Percentiles rank a stretch among this genome's conserved stretches.
phyloP scores from a whole-genome alignment of 2,888 invertebrate genomes.

The Pristionchus entomophagus region DNA sequence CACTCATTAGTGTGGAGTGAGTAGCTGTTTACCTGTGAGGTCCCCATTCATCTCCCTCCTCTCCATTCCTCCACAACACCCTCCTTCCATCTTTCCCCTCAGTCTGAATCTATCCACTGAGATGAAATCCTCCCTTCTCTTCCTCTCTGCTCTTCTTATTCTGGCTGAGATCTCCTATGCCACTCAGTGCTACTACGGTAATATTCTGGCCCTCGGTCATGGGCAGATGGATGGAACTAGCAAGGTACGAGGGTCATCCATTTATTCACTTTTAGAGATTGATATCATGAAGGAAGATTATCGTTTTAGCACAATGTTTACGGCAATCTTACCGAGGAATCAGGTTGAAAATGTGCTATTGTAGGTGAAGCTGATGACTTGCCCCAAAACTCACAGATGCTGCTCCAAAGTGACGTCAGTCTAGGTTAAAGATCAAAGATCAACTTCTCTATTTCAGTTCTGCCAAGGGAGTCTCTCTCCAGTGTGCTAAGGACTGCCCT shows the following conservation, averaged over 20 bases:
- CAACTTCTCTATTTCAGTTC: conserved; percentile 9
- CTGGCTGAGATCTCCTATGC: neutral
- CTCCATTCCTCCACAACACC: conserved; percentile 18
- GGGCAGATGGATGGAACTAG: conserved; percentile 37
- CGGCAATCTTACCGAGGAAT: too few relatives aligned
- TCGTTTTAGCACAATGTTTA: too few relatives aligned
- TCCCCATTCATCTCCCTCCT: conserved; percentile 5
- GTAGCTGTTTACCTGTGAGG: neutral
- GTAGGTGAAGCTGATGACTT: conserved; percentile 45
- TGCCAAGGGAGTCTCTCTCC: conserved; percentile 21
- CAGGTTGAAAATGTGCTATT: neutral
- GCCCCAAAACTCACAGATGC: conserved; percentile 46
- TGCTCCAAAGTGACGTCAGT: conserved; percentile 48
- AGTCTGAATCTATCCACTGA: conserved; percentile 5
- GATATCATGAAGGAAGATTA: too few relatives aligned
- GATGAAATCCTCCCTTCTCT: neutral
- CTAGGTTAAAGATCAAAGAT: neutral
- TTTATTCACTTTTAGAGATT: neutral
- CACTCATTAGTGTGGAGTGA: neutral
- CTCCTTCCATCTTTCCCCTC: neutral
- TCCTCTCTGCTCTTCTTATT: conserved; percentile 1
- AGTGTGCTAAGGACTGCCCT: conserved; percentile 45
- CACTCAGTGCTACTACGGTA: conserved; percentile 45
- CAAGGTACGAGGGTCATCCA: neutral
- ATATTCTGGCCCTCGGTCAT: neutral